Percentiles rank a stretch among this genome's conserved stretches.
These are phyloP conservation scores for Protodeltote pygarga DNA, from an alignment of 2,888 invertebrate genomes.

Conservation along the genomic window DNA sequence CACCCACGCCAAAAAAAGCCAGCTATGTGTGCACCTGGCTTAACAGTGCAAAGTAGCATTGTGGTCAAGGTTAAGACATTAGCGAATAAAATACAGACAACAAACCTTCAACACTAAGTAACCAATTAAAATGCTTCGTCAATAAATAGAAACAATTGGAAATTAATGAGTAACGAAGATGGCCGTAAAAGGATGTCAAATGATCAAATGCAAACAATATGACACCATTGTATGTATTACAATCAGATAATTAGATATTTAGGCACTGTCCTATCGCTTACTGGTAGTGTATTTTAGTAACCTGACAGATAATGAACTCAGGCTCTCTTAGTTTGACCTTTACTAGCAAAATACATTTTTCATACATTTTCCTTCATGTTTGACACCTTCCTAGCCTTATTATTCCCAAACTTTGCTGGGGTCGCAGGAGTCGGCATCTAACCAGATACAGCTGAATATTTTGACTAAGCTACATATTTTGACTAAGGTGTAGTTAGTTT, in stretches of 20 bases:
- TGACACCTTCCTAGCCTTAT: too few relatives aligned
- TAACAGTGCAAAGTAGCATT: conserved; percentile 39
- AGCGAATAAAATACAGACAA: conserved; percentile 50
- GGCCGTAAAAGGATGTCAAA: conserved; percentile 10
- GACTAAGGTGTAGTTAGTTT: too few relatives aligned
- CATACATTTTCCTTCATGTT: too few relatives aligned
- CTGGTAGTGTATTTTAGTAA: too few relatives aligned
- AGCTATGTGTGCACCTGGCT: conserved; percentile 23
- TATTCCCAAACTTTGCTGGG: too few relatives aligned
- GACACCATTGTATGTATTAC: too few relatives aligned
- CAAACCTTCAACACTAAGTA: conserved; percentile 43
- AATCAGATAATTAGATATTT: conserved; percentile 23
- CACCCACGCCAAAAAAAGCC: background rate
- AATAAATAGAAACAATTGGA: conserved; percentile 44
- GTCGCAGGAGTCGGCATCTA: too few relatives aligned
- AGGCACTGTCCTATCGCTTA: background rate
- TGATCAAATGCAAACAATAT: conserved; percentile 15
- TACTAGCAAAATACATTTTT: too few relatives aligned
- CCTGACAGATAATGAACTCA: too few relatives aligned
- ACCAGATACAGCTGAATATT: too few relatives aligned
- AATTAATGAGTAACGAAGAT: conserved; percentile 33
- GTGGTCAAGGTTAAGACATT: conserved; percentile 56
- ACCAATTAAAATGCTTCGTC: conserved; percentile 48
- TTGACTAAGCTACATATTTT: too few relatives aligned
- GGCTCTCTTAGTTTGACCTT: too few relatives aligned